These are phyloP conservation scores for Notodonta ziczac DNA, from an alignment of 2,888 invertebrate genomes.

Conservation along the genomic window DNA sequence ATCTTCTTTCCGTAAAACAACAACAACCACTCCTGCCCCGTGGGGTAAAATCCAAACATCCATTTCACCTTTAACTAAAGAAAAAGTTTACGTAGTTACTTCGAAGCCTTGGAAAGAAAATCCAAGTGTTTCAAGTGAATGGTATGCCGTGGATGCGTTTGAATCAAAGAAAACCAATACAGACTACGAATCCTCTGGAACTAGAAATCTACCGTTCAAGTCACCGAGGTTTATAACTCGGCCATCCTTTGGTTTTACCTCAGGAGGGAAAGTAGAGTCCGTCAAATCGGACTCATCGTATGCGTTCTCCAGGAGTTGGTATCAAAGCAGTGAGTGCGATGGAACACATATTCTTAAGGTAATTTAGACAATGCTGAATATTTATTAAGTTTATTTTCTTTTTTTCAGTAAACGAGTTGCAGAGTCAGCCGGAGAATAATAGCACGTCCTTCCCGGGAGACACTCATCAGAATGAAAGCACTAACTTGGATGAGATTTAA, in stretches of 20 bases:
- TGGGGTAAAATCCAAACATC: slow-evolving; percentile 89
- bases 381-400: slow-evolving; percentile 4
- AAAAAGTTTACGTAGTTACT: slow-evolving; percentile 93
- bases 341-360: not conserved
- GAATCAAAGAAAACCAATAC: slow-evolving; percentile 63
- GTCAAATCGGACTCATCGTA: slow-evolving; percentile 66
- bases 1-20: slow-evolving; percentile 68
- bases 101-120: slow-evolving; percentile 86
- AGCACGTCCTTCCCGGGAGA: slow-evolving; percentile 74
- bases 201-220: slow-evolving; percentile 67
- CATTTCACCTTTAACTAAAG: slow-evolving; percentile 90
- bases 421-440: slow-evolving; percentile 65
- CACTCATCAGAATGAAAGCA: slow-evolving; percentile 57
- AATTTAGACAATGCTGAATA: not conserved
- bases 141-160: slow-evolving; percentile 59
- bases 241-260: slow-evolving; percentile 81
- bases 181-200: slow-evolving; percentile 52
- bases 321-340: slow-evolving; percentile 72
- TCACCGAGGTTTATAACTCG: slow-evolving; percentile 84
- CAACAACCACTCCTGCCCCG: slow-evolving; percentile 74
- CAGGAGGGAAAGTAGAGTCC: slow-evolving; percentile 61
- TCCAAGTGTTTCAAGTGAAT: slow-evolving; percentile 55
- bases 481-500: slow-evolving; percentile 62
- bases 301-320: slow-evolving; percentile 74
- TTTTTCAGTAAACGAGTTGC: slow-evolving; percentile 85